Evolutionary conservation across 2,113 vertebrate species (phyloP).

Genomic region (Serilophus lunatus): DNA sequence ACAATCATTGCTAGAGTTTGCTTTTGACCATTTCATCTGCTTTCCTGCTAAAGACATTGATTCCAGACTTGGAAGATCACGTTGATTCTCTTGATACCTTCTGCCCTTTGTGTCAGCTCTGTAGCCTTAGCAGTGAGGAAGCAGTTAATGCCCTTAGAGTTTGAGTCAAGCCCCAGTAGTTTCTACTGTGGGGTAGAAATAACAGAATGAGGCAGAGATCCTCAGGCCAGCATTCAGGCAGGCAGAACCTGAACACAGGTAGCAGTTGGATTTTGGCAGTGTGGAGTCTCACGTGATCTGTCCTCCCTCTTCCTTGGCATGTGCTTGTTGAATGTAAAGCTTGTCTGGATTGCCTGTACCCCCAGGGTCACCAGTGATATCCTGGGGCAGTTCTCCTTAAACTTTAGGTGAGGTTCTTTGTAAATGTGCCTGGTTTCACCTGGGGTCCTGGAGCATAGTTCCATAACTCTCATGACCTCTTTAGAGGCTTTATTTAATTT

Average conservation of each 20-base stretch:
- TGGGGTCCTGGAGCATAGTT: neutral
- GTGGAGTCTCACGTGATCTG: neutral
- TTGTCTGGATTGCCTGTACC: neutral
- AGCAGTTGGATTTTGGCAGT: neutral
- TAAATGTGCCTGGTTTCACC: neutral
- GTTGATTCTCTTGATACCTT: neutral
- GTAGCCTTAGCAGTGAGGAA: neutral
- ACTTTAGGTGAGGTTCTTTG: neutral
- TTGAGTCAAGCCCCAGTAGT: neutral
- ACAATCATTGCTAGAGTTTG: neutral
- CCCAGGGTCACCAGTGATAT: neutral
- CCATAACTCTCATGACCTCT: neutral
- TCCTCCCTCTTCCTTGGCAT: neutral
- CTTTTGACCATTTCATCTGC: neutral
- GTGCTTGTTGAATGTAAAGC: neutral
- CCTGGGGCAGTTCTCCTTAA: neutral
- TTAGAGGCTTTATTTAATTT: neutral
- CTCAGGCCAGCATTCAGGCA: neutral
- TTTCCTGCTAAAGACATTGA: neutral
- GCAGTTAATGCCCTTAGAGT: neutral
- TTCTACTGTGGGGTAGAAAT: neutral
- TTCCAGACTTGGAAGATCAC: neutral
- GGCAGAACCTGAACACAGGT: neutral
- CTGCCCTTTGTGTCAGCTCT: neutral
- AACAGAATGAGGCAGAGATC: neutral